Conservation (phyloP, 2,888 invertebrate genomes). For the Opisthograptis luteolata region DNA sequence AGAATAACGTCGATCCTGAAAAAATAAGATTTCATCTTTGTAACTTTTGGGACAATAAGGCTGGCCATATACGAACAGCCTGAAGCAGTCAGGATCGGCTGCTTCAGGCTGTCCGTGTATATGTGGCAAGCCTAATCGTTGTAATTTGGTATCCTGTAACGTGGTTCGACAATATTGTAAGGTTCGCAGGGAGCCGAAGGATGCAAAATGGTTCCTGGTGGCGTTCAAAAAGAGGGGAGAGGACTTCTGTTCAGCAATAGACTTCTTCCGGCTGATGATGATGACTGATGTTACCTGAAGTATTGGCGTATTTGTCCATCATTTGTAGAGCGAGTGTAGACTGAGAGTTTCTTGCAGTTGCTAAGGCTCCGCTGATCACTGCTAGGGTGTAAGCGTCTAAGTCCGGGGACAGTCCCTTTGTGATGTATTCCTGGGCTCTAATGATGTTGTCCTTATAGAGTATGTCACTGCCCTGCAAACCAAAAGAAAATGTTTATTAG, state of each 20-base stretch:
- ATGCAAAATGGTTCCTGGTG: too few relatives aligned
- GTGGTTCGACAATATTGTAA: too few relatives aligned
- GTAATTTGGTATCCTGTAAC: too few relatives aligned
- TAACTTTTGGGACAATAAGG: too few relatives aligned
- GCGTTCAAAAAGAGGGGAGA: too few relatives aligned
- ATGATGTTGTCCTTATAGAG: slow-evolving; percentile 87
- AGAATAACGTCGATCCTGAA: slow-evolving; percentile 67
- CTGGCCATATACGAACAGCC: too few relatives aligned
- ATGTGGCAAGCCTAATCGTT: too few relatives aligned
- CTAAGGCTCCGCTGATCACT: slow-evolving; percentile 90
- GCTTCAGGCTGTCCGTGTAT: too few relatives aligned
- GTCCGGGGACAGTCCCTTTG: slow-evolving; percentile 85
- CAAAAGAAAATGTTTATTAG: background rate
- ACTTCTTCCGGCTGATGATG: too few relatives aligned
- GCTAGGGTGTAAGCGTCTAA: slow-evolving; percentile 90
- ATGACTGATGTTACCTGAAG: slow-evolving; percentile 72
- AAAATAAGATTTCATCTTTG: background rate
- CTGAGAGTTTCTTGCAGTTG: slow-evolving; percentile 89
- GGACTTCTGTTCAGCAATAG: too few relatives aligned
- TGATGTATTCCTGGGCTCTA: slow-evolving; percentile 91
- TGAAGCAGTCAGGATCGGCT: too few relatives aligned
- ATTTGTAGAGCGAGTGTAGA: slow-evolving; percentile 84
- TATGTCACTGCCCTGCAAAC: slow-evolving; percentile 62
- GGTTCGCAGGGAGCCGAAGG: too few relatives aligned
- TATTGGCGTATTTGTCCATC: slow-evolving; percentile 77